phyloP scores from a whole-genome alignment of 2,797 vertebrate species.

The Caiman crocodilus region DNA sequence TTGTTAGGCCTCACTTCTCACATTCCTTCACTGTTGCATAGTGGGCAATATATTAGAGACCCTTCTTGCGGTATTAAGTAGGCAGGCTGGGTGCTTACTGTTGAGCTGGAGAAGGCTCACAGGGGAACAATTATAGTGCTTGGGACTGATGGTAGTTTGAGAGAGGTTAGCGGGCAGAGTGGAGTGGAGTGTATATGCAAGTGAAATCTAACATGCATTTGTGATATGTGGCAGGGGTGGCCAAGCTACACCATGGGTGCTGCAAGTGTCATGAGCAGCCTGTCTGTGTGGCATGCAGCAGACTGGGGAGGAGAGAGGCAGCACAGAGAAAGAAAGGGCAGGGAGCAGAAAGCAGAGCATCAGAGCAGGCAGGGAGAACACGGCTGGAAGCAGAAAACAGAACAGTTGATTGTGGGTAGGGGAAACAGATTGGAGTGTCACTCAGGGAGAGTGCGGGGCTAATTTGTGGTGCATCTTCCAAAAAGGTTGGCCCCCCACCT shows the following conservation, averaged over 20 bases:
- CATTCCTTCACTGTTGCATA: neutral
- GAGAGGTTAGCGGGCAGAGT: neutral
- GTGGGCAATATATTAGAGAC: neutral
- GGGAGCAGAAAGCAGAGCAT: neutral
- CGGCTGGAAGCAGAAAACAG: too few species aligned
- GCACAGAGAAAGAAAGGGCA: slow-evolving; percentile 16
- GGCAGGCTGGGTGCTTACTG: neutral
- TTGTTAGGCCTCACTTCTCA: neutral
- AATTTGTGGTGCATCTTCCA: too few species aligned
- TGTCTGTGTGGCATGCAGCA: neutral
- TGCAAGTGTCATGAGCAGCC: neutral
- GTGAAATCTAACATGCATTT: neutral
- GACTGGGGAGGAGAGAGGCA: neutral
- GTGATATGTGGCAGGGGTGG: accelerated
- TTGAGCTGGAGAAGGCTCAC: neutral
- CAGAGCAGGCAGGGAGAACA: too few species aligned
- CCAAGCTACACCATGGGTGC: too few species aligned
- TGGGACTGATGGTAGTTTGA: neutral
- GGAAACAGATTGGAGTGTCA: too few species aligned
- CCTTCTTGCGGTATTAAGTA: neutral
- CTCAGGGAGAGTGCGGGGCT: too few species aligned
- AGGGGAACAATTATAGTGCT: neutral
- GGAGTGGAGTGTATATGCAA: neutral
- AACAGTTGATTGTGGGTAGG: too few species aligned
- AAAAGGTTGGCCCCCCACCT: too few species aligned